Conservation (phyloP, 2,797 vertebrate species). For the Melanitta fusca region DNA sequence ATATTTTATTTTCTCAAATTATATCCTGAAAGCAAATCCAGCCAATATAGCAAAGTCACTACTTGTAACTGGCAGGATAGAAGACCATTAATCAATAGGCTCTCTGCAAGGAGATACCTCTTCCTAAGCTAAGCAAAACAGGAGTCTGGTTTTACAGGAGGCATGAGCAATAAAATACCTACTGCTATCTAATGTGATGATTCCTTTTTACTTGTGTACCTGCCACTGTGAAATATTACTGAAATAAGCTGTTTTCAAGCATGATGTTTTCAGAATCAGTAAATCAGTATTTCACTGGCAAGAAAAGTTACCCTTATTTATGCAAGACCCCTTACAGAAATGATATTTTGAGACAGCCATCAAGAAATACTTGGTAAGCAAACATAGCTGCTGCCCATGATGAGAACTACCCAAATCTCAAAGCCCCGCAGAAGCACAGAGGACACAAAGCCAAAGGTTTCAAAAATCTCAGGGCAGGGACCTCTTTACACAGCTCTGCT, state of each 20-base stretch:
- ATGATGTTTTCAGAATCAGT: constrained; percentile 22
- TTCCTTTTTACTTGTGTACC: constrained; percentile 53
- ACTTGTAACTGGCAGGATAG: background rate
- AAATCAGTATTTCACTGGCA: constrained; percentile 23
- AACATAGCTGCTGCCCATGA: background rate
- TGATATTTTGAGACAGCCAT: constrained; percentile 3
- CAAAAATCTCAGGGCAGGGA: background rate
- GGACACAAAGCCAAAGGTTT: background rate
- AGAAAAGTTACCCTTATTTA: background rate
- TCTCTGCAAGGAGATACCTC: constrained; percentile 14
- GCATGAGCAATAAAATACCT: constrained; percentile 51
- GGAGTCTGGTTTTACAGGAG: constrained; percentile 38
- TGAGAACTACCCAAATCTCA: background rate
- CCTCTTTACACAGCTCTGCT: background rate
- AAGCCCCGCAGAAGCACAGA: background rate
- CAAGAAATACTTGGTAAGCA: background rate
- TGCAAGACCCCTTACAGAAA: constrained; percentile 23
- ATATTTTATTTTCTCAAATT: constrained; percentile 61
- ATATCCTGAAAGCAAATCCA: constrained; percentile 8
- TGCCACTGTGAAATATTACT: constrained; percentile 64
- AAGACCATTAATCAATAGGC: constrained; percentile 39
- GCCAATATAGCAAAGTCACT: background rate
- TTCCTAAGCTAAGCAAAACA: constrained; percentile 14
- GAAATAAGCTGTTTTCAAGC: constrained; percentile 46
- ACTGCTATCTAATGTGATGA: constrained; percentile 38